These are phyloP conservation scores for Chloromyia formosa DNA, from an alignment of 2,888 invertebrate species.

Conservation along the genomic window DNA sequence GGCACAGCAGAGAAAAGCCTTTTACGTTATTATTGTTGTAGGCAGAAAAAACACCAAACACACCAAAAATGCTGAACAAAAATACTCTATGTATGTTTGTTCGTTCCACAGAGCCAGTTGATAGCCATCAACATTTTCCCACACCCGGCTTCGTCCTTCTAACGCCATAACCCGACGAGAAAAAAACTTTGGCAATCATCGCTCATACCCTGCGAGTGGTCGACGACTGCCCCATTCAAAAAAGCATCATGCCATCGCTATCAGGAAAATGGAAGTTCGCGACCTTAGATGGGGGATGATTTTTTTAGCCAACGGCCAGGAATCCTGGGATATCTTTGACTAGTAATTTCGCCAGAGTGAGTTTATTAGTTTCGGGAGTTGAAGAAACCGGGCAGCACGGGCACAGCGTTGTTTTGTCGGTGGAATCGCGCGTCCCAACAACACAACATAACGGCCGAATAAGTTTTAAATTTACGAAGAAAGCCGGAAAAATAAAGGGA, in stretches of 20 bases:
- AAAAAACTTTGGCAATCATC: conserved; percentile 33
- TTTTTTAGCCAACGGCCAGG: neutral
- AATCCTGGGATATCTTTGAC: conserved; percentile 2
- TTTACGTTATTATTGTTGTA: conserved; percentile 13
- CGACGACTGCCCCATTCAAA: conserved; percentile 11
- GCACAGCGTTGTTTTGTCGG: neutral
- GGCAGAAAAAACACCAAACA: neutral
- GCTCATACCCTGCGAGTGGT: neutral
- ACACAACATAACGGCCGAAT: conserved; percentile 10
- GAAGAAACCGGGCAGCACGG: neutral
- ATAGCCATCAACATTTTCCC: conserved; percentile 38
- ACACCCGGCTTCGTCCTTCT: neutral
- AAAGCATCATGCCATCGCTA: neutral
- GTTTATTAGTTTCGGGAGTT: conserved; percentile 34
- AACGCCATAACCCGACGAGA: conserved; percentile 17
- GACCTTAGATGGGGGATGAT: conserved; percentile 5
- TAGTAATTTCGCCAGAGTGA: conserved; percentile 18
- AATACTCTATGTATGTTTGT: neutral
- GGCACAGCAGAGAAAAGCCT: conserved; percentile 22
- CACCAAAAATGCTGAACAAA: conserved; percentile 22
- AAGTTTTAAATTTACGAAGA: conserved; percentile 31
- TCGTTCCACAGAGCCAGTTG: conserved; percentile 18
- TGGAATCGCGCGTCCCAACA: neutral
- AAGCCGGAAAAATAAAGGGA: conserved; percentile 25
- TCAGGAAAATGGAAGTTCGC: neutral